Evolutionary conservation across 2,113 vertebrate species (phyloP), one percentile per base, ranked within the genome.

Genomic region (Collichthys lucidus): DNA sequence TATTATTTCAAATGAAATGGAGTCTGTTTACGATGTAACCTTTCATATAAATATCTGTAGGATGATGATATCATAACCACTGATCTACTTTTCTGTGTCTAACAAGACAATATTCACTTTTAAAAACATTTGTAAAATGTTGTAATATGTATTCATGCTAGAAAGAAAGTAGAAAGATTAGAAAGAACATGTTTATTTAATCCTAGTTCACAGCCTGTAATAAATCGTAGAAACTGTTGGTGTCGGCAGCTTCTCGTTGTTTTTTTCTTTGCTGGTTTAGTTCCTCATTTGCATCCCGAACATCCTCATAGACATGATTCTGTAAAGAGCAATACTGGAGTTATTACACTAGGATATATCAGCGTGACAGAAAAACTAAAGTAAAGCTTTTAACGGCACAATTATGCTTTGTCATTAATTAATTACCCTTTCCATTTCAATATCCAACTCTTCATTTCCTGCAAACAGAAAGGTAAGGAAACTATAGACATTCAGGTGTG

Each of bases 141-240:
- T 67, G 11, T 20, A 40, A 6, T 35, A 35, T 63, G 29, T 8
- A 31, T 42, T 47, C 7, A 49, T 53, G 65, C 5, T 40, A 35
- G 49, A 57, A 69, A 56, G 55, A 4, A 19, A 3, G 4, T 31
- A 26, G 40, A 14, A 44, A 35, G 8, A 17, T 76, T 11, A n/a
- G 26, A 46, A n/a, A 67, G 60, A 0, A 65, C 0, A 8, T 2
- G 14, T 47, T 55, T 46, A 44, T 59, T 77, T 35, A 40, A 5
- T 5, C 56, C 29, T 82, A 89, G 64, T 88, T 85, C 2, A 89
- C 84, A 75, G 86, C 68, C 65, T 93, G 89, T 47, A 91, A 53
- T 62, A 92, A 77, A 83, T 87, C 6, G 82, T 92, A 92, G 14
- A 88, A 73, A 70, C 6, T 82, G 44, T 82, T 68, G 14, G 61